Percentiles rank a stretch among this genome's conserved stretches.
Conservation (phyloP, 2,113 vertebrate genomes). For the Ceuthmochares aereus region DNA sequence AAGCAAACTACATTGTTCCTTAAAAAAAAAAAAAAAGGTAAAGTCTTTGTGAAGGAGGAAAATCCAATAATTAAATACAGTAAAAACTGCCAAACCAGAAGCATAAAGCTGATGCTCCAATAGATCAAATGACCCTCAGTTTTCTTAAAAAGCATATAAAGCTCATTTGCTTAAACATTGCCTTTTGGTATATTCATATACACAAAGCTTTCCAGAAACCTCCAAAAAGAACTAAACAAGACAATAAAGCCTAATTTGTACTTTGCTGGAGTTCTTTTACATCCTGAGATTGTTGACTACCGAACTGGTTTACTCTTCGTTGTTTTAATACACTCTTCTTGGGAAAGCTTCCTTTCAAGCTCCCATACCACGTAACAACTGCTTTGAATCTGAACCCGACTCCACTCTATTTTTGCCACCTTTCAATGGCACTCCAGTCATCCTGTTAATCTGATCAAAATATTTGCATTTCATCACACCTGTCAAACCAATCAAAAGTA, state of each 20-base stretch:
- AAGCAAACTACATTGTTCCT: background rate
- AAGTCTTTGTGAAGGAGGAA: background rate
- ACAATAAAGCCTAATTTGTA: background rate
- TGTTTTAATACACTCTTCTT: background rate
- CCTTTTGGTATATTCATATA: background rate
- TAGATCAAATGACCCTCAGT: background rate
- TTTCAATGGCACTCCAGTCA: background rate
- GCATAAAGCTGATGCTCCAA: background rate
- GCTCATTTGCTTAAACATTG: background rate
- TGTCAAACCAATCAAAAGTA: conserved; percentile 50
- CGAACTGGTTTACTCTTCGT: background rate
- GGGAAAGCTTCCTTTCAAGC: background rate
- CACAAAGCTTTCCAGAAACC: background rate
- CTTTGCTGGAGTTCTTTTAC: background rate
- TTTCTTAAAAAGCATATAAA: background rate
- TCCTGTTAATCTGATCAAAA: conserved; percentile 53
- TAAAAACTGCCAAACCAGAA: background rate
- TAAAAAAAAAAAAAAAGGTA: background rate
- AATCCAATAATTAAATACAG: background rate
- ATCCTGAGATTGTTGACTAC: background rate
- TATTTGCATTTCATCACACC: conserved; percentile 64
- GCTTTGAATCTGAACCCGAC: conserved; percentile 19
- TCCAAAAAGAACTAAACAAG: background rate
- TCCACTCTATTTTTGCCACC: conserved; percentile 17
- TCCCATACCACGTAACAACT: background rate